Base-by-base conservation (phyloP, 2,888 invertebrate genomes). In the Amiota communis region DNA sequence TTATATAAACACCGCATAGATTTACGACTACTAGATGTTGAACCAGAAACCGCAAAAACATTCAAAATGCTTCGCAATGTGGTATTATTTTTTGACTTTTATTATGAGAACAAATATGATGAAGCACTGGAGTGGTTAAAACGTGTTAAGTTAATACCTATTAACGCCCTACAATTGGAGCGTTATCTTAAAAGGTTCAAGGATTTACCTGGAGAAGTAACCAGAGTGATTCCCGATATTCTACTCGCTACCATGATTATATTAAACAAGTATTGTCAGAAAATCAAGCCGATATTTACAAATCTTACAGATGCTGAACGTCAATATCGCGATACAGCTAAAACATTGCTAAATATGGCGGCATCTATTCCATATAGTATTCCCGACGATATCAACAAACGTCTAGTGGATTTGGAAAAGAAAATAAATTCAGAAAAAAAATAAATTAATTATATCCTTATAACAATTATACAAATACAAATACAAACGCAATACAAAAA, bases 41-140 rank as follows among this genome's bases (percentile, higher is more conserved):
- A n/a, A n/a, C n/a, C n/a, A n/a, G n/a, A n/a, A n/a, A n/a, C n/a
- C n/a, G n/a, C n/a, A n/a, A n/a, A n/a, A n/a, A n/a, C 97, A 0
- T 98, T 98, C 89, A 93, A 93, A 78, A 93, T 96, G 72, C 92
- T 98, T 10, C 93, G 95, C 80, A 95, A 97, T 88, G 91, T 98
- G 17, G 92, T 96, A 88, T 92, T 93, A 0, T 98, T 98, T 91
- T 98, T 98, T 87, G 96, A 98, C 90, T 93, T 94, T 83, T 97
- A 95, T 88, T 96, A 98, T 83, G 91, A 92, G 17, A 94, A 95
- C 74, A 94, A 96, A 81, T 93, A 93, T 86, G 94, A 94, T 71
- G 93, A 93, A 77, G 98, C 98, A 3, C 88, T 96, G 6, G 95
- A 95, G 90, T 95, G 96, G 85, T 77, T 90, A 53, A 91, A 92